Evolutionary conservation across 2,113 vertebrate genomes (phyloP), one percentile per base, ranked within the genome.

Genomic region (Phylloscopus trochiloides): DNA sequence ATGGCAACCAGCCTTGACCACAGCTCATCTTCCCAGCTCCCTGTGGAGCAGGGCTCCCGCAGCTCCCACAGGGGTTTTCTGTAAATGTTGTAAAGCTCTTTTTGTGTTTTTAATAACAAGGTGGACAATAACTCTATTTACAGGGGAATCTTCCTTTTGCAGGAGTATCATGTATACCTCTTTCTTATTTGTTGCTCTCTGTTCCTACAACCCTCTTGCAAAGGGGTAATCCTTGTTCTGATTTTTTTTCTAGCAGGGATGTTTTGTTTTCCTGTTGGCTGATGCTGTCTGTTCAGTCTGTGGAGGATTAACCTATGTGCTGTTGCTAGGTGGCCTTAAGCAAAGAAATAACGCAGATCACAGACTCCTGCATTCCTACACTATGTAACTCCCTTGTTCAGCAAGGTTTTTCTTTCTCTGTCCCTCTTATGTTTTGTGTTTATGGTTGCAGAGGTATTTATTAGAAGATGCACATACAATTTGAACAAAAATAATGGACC

Each of bases 251-350:
- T 90, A 66, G 78, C 40, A 28, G 83, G 38, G 62, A 87, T 92
- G 92, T 96, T 93, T 96, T 96, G 95, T 95, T 97, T 96, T 96
- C 78, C 82, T 96, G 92, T 96, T 96, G 93, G 94, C 92, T 96
- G 95, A 96, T 87, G 90, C 90, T 95, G 92, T 94, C 96, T 91
- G 86, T 40, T 96, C 71, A 63, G 96, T 96, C 97, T 95, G 66
- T 88, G 84, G 97, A 97, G 96, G 92, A 95, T 97, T 97, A 95
- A 93, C 95, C 95, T 97, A 66, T 94, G 95, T 7, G 90, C 92
- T 92, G 94, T 96, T 96, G 97, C 95, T 97, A 96, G 96, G 97
- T 97, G 96, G 95, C 96, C 95, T 94, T 97, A 95, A 97, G 96
- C 96, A 91, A 96, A 95, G 94, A 92, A 97, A 95, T 94, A 96